A percentile compares a stretch with the other conserved stretches of the same genome.
phyloP scores from a whole-genome alignment of 1,140 invertebrate genomes.

The Dinoponera quadriceps region DNA sequence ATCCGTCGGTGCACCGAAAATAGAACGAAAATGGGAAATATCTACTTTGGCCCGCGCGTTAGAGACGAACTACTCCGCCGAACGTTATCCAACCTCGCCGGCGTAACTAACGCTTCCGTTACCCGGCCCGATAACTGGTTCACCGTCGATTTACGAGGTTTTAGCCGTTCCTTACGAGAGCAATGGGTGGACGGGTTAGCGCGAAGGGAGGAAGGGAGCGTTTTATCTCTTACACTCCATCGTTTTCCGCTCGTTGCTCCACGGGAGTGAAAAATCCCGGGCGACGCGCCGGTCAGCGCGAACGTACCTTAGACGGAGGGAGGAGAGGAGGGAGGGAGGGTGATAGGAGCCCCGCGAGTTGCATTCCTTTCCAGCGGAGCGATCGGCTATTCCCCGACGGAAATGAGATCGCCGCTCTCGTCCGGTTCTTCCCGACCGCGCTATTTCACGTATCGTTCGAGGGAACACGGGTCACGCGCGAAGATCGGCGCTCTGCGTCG shows the following conservation, averaged over 20 bases:
- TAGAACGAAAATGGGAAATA: constrained; percentile 69
- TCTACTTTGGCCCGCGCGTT: constrained; percentile 39
- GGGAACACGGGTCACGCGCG: constrained; percentile 33
- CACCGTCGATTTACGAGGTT: constrained; percentile 73
- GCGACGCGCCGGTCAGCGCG: constrained; percentile 20
- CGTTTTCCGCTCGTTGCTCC: constrained; percentile 70
- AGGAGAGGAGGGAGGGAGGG: too few species aligned
- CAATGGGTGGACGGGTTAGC: constrained; percentile 33
- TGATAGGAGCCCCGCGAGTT: background rate
- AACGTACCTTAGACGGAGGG: background rate
- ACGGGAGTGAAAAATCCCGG: constrained; percentile 57
- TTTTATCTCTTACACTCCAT: constrained; percentile 69
- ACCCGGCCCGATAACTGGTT: constrained; percentile 71
- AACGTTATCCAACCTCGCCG: constrained; percentile 62
- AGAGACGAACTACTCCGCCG: constrained; percentile 21
- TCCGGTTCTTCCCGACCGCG: background rate
- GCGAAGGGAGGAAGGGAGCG: background rate
- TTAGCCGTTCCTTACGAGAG: constrained; percentile 54
- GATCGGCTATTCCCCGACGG: constrained; percentile 5
- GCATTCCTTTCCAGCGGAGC: constrained; percentile 7
- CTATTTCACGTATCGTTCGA: constrained; percentile 41
- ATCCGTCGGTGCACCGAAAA: constrained; percentile 66
- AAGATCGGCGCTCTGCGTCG: constrained; percentile 11
- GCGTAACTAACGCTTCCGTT: constrained; percentile 72
- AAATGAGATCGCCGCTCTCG: constrained; percentile 35